Conservation (phyloP, 2,888 invertebrate genomes). For the Eupithecia abbreviata region DNA sequence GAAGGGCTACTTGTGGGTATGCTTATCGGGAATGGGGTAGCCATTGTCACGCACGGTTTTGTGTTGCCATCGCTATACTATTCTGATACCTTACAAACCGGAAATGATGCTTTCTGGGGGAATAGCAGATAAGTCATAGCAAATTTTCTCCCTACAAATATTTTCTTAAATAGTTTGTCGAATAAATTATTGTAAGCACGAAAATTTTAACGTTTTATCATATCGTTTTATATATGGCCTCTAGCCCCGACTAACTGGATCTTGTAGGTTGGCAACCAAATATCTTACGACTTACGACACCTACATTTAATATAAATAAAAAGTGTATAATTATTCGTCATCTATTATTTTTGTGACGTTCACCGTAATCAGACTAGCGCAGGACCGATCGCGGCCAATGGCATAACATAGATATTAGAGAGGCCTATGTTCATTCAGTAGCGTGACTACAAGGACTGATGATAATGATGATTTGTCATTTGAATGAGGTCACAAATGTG, state of each 20-base stretch:
- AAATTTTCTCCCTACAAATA: background rate
- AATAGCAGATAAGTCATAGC: background rate
- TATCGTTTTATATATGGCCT: background rate
- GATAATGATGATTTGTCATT: background rate
- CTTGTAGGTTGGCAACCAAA: background rate
- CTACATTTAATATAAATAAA: background rate
- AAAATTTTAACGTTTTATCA: background rate
- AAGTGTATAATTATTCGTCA: background rate
- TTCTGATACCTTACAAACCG: background rate
- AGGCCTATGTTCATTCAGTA: too few relatives aligned
- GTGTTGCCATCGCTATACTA: background rate
- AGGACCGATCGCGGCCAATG: too few relatives aligned
- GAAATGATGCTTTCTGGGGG: background rate
- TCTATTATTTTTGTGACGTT: background rate
- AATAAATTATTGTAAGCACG: background rate
- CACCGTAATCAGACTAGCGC: too few relatives aligned
- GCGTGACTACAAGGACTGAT: too few relatives aligned
- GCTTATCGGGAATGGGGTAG: constrained; percentile 10
- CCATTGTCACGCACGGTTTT: constrained; percentile 10
- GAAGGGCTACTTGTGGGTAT: background rate
- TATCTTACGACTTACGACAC: background rate
- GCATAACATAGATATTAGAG: too few relatives aligned
- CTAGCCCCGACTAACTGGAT: background rate
- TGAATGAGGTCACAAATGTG: background rate
- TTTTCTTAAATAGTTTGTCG: background rate